These are phyloP conservation scores for Orthosia cruda DNA, from an alignment of 2,888 invertebrate species.

Conservation along the genomic window DNA sequence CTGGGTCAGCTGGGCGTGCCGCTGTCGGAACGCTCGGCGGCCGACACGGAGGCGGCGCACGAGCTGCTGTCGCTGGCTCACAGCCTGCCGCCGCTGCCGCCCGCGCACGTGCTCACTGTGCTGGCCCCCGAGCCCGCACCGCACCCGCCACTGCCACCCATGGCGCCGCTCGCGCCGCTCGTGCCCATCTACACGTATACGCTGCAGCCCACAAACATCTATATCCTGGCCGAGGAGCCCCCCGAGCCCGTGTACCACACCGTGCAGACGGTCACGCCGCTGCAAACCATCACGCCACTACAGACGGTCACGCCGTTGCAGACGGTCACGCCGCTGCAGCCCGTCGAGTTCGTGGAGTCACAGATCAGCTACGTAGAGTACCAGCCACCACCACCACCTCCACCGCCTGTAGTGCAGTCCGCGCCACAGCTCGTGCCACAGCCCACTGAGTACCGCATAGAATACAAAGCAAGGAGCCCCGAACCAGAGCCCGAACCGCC, in stretches of 20 bases:
- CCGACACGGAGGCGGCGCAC: constrained; percentile 97
- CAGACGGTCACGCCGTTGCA: constrained; percentile 76
- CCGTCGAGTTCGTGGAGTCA: constrained; percentile 79
- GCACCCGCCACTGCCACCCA: constrained; percentile 79
- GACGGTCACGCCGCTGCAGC: constrained; percentile 76
- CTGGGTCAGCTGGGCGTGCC: constrained; percentile 91
- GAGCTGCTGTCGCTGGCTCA: constrained; percentile 95
- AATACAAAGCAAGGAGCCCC: constrained; percentile 50
- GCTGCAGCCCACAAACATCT: constrained; percentile 91
- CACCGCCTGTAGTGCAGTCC: not conserved
- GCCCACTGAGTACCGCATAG: constrained; percentile 62
- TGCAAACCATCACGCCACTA: constrained; percentile 64
- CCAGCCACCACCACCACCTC: constrained; percentile 64
- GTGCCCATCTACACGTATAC: constrained; percentile 93
- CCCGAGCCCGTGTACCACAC: constrained; percentile 80
- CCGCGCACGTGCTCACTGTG: constrained; percentile 91
- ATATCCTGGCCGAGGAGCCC: constrained; percentile 82
- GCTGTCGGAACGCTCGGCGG: constrained; percentile 93
- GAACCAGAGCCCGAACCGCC: constrained; percentile 57
- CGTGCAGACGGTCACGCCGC: constrained; percentile 74
- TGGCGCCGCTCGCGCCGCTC: constrained; percentile 70
- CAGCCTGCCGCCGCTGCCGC: constrained; percentile 95
- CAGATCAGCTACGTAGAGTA: constrained; percentile 82
- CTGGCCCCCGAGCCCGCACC: constrained; percentile 83
- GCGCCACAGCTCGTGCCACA: not conserved